Conservation (phyloP, 1,140 invertebrate genomes). For the Ceratoteleas bidentatus region DNA sequence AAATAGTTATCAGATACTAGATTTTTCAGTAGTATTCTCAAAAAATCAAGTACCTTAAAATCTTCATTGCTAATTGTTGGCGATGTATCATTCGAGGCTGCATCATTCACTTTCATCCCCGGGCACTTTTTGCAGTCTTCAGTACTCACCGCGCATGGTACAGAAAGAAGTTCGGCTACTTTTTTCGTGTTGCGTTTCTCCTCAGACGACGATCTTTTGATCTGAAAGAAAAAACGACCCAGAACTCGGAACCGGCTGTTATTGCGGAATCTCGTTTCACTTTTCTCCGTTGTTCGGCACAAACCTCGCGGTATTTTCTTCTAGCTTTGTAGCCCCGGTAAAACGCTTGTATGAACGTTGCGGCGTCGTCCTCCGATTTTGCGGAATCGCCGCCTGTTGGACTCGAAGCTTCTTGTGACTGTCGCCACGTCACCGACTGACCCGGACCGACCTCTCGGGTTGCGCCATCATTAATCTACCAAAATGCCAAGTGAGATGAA, state of each 20-base stretch:
- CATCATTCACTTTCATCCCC: constrained; percentile 25
- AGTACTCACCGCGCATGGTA: constrained; percentile 46
- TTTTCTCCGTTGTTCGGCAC: constrained; percentile 31
- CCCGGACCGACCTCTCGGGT: constrained; percentile 34
- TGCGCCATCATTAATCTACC: constrained; percentile 4
- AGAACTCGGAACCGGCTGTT: too few relatives aligned
- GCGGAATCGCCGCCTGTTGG: constrained; percentile 48
- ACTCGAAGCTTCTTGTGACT: constrained; percentile 41
- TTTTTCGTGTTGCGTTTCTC: constrained; percentile 70
- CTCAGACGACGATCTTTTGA: constrained; percentile 67
- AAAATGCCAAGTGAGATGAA: too few relatives aligned
- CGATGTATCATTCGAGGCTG: constrained; percentile 1
- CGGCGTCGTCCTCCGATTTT: constrained; percentile 81
- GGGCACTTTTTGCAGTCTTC: constrained; percentile 24
- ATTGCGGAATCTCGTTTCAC: too few relatives aligned
- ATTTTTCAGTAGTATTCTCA: too few relatives aligned
- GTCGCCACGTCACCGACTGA: constrained; percentile 42
- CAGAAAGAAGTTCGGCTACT: constrained; percentile 70
- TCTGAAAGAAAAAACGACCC: constrained; percentile 52
- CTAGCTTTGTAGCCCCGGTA: constrained; percentile 87
- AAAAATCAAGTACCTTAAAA: constrained; percentile 1
- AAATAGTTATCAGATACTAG: too few relatives aligned
- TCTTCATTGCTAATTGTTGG: background rate
- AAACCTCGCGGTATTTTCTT: constrained; percentile 83
- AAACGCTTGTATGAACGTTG: constrained; percentile 87